Evolutionary conservation across 2,888 invertebrate species (phyloP).

Genomic region (Ectemnius lituratus): DNA sequence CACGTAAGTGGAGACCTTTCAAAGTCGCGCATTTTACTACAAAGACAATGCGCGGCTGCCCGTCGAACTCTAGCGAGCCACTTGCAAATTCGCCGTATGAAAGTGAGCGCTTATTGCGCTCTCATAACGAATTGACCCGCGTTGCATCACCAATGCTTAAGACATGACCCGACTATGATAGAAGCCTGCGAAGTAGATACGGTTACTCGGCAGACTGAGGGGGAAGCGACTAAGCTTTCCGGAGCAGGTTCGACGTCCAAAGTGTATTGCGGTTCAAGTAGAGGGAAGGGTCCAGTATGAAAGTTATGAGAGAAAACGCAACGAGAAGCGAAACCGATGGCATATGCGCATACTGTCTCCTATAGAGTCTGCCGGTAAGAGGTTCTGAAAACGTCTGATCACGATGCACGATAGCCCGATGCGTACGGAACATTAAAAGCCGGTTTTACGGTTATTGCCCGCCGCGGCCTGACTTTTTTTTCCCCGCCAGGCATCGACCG

Average conservation of each 20-base stretch:
- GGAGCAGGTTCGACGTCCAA: background rate
- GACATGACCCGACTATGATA: no score
- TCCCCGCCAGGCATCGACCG: conserved; percentile 33
- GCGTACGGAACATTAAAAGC: conserved; percentile 67
- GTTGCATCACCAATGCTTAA: no score
- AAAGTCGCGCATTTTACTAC: background rate
- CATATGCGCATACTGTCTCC: conserved; percentile 28
- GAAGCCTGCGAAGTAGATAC: no score
- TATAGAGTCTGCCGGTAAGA: conserved; percentile 49
- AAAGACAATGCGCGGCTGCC: background rate
- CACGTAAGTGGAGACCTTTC: conserved; percentile 11
- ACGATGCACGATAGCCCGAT: conserved; percentile 63
- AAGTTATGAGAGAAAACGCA: conserved; percentile 55
- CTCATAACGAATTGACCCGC: no score
- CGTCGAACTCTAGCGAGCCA: background rate
- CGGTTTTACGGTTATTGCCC: conserved; percentile 68
- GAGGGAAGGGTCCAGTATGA: conserved; percentile 35
- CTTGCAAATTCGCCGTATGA: no score
- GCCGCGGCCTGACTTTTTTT: conserved; percentile 46
- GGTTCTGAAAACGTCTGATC: conserved; percentile 64
- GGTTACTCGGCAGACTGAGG: no score
- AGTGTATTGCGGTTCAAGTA: background rate
- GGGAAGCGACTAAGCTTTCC: no score
- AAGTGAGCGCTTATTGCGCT: no score
- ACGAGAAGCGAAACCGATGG: conserved; percentile 46